Evolutionary conservation across 2,797 vertebrate species (phyloP).

Genomic region (Periophthalmus magnuspinnatus): DNA sequence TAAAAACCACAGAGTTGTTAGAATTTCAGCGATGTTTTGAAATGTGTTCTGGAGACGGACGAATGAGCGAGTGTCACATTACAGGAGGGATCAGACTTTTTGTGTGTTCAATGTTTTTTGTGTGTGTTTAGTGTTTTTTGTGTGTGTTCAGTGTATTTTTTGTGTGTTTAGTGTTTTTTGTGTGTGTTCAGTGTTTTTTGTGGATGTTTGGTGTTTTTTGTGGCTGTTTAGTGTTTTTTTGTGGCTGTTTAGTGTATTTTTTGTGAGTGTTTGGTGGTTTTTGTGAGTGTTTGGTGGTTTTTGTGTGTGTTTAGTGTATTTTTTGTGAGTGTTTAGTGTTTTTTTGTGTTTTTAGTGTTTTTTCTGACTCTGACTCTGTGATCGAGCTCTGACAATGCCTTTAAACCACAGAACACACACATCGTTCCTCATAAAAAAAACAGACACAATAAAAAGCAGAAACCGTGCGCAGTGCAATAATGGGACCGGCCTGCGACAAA

Average conservation of each 20-base stretch:
- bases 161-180: too few species aligned
- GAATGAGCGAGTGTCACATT: not conserved
- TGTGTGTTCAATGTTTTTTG: slow-evolving; percentile 6
- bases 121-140: too few species aligned
- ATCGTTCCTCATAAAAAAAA: slow-evolving; percentile 13
- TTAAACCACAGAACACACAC: not conserved
- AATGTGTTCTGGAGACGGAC: not conserved
- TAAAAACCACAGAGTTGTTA: slow-evolving; percentile 1
- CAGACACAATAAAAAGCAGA: slow-evolving; percentile 12
- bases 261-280: too few species aligned
- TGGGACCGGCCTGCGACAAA: not conserved
- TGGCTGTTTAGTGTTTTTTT: too few species aligned
- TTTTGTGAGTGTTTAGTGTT: too few species aligned
- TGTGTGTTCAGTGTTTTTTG: too few species aligned
- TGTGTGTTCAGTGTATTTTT: too few species aligned
- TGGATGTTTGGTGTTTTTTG: slow-evolving; percentile 1
- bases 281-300: too few species aligned
- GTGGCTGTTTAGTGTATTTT: not conserved
- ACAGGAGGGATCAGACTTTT: not conserved
- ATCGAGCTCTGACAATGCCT: not conserved
- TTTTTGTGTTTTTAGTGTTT: slow-evolving; percentile 7
- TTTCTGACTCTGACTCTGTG: slow-evolving; percentile 1
- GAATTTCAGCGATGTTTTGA: not conserved
- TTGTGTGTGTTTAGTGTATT: too few species aligned
- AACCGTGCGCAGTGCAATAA: slow-evolving; percentile 28